Percentiles rank a stretch among this genome's conserved stretches.
These are phyloP conservation scores for Synergus gifuensis DNA, from an alignment of 2,888 invertebrate genomes.

Conservation along the genomic window DNA sequence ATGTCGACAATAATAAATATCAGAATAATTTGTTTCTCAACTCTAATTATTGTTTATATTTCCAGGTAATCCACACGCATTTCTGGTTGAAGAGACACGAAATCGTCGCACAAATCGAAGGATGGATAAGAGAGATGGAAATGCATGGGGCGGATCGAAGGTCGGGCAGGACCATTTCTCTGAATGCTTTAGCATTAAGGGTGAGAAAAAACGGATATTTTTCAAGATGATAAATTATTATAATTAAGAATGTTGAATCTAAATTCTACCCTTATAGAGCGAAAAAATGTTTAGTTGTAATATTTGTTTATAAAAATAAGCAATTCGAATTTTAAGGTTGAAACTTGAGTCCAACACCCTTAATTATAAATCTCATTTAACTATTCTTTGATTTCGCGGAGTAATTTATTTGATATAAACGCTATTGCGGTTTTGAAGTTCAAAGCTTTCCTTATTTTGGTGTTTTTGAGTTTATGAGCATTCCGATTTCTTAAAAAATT, in stretches of 20 bases:
- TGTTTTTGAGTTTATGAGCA: neutral
- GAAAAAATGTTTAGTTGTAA: too few species aligned
- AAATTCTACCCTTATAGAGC: neutral
- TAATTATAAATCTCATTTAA: too few species aligned
- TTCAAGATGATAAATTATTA: neutral
- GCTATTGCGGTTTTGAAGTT: neutral
- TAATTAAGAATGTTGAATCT: too few species aligned
- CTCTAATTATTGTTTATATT: conserved; percentile 44
- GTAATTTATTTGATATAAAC: too few species aligned
- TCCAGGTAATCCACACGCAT: conserved; percentile 92
- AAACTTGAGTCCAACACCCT: too few species aligned
- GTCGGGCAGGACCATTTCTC: conserved; percentile 87
- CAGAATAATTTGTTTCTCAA: neutral
- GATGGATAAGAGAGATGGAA: conserved; percentile 94
- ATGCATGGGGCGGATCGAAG: conserved; percentile 87
- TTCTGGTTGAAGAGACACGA: conserved; percentile 97
- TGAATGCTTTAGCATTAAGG: conserved; percentile 87
- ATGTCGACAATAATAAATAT: neutral
- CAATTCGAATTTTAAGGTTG: too few species aligned
- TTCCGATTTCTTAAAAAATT: too few species aligned
- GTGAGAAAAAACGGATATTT: conserved; percentile 73
- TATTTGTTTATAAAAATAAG: too few species aligned
- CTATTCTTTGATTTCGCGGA: too few species aligned
- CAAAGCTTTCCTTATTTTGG: too few species aligned
- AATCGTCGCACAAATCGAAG: conserved; percentile 92